Conservation (phyloP, 2,888 invertebrate species). For the Hypena proboscidalis region DNA sequence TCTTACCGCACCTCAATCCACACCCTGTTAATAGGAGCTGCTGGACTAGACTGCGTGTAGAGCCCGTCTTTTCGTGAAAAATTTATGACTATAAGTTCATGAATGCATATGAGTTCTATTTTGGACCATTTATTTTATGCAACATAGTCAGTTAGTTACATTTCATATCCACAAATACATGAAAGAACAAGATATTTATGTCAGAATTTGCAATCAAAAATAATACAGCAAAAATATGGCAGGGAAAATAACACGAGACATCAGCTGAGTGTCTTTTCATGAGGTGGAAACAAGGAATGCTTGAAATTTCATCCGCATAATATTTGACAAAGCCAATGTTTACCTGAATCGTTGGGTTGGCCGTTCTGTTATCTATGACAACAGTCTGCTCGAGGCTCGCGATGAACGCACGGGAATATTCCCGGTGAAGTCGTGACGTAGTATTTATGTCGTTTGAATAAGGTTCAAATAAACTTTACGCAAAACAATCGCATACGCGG, state of each 20-base stretch:
- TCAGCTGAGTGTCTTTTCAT: slow-evolving; percentile 34
- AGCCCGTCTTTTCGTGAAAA: slow-evolving; percentile 7
- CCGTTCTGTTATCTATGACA: slow-evolving; percentile 72
- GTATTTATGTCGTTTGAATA: slow-evolving; percentile 68
- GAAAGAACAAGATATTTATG: background rate
- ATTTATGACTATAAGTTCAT: no score
- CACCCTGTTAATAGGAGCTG: slow-evolving; percentile 42
- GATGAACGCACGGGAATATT: slow-evolving; percentile 62
- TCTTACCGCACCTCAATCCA: slow-evolving; percentile 44
- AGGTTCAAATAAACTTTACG: slow-evolving; percentile 70
- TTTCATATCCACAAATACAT: no score
- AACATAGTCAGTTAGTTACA: no score
- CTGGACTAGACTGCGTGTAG: slow-evolving; percentile 21
- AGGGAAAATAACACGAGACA: slow-evolving; percentile 30
- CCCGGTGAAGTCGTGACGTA: slow-evolving; percentile 41
- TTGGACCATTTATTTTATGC: no score
- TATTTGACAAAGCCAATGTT: slow-evolving; percentile 75
- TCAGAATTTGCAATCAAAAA: slow-evolving; percentile 16
- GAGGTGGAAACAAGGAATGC: slow-evolving; percentile 61
- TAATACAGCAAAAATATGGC: slow-evolving; percentile 22
- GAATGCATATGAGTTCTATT: no score
- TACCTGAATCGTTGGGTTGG: slow-evolving; percentile 63
- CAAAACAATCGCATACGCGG: slow-evolving; percentile 62
- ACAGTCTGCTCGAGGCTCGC: slow-evolving; percentile 53
- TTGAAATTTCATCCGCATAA: slow-evolving; percentile 74